Conservation (phyloP, 2,113 vertebrate species). For the Ibidorhyncha struthersii region DNA sequence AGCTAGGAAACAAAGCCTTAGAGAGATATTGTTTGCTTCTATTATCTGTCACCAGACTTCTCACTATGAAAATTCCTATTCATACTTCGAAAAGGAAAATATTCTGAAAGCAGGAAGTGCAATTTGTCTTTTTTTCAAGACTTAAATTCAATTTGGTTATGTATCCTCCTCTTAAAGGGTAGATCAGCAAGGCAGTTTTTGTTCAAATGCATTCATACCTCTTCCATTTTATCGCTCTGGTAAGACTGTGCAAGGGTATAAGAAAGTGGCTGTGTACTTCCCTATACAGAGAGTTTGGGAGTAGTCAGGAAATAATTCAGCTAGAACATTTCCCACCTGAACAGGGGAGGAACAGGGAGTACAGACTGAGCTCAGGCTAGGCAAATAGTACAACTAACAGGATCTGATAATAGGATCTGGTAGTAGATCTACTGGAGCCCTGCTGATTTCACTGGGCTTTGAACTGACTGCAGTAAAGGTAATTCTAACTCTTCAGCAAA, state of each 20-base stretch:
- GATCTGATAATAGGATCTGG: neutral
- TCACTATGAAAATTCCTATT: neutral
- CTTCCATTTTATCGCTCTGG: neutral
- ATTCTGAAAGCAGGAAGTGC: neutral
- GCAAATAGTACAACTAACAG: neutral
- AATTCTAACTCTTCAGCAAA: neutral
- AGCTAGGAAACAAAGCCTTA: neutral
- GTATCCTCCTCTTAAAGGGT: neutral
- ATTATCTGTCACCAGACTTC: neutral
- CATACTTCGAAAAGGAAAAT: neutral
- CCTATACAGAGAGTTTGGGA: neutral
- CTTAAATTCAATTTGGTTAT: neutral
- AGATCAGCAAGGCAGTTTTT: neutral
- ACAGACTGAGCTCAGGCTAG: neutral
- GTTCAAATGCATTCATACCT: neutral
- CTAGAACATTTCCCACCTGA: neutral
- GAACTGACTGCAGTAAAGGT: neutral
- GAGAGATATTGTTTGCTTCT: neutral
- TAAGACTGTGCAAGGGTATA: fast-evolving
- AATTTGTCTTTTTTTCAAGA: neutral
- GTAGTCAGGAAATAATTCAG: neutral
- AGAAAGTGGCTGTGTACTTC: neutral
- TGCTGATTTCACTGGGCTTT: neutral
- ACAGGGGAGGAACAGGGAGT: neutral
- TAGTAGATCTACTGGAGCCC: neutral